Evolutionary conservation across 2,888 invertebrate genomes (phyloP), one percentile per base, ranked within the genome.

Genomic region (Ecliptopera silaceata): DNA sequence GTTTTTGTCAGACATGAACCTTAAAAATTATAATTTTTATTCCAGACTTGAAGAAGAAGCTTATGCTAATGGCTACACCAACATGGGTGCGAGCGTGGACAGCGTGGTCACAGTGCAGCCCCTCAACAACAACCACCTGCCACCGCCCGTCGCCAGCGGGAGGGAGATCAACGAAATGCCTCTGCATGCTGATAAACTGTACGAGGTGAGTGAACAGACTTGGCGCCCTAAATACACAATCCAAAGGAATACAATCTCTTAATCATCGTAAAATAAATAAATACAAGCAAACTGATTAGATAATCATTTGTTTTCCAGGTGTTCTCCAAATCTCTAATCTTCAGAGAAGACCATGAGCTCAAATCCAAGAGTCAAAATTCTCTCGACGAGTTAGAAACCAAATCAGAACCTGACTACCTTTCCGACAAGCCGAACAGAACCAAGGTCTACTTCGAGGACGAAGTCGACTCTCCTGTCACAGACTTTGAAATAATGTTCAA

Each of bases 401-500:
- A 89, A 72, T 89, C 89, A 1, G 87, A 89, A 72, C 88, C 91
- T 0, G 88, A 90, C 55, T 85, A 86, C 38, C 61, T 84, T 13
- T 82, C 80, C 1, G 88, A 86, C 38, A 84, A 79, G 65, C 89
- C 90, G 0, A 90, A 88, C 55, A 74, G 91, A 59, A 89, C 89
- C 15, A 90, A 90, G 66, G 92, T 92, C 0, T 89, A 91, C 64
- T 92, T 92, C 61, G 91, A 91, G 73, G 91, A 91, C 31, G 91
- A 91, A 74, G 84, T 90, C 0, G 84, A 91, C 49, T 88, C 89
- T 0, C 90, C 89, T 0, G 86, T 92, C 2, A 90, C 92, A 1
- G 92, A 92, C 72, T 91, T 92, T 48, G 92, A 92, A 75, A 92
- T 92, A 1, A 92, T 92, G 92, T 92, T 92, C 71, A 91, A 91